A percentile compares a stretch with the other conserved stretches of the same genome.
These are phyloP conservation scores for Ivindomyrus marchei DNA, from an alignment of 2,113 vertebrate genomes.

Conservation along the genomic window DNA sequence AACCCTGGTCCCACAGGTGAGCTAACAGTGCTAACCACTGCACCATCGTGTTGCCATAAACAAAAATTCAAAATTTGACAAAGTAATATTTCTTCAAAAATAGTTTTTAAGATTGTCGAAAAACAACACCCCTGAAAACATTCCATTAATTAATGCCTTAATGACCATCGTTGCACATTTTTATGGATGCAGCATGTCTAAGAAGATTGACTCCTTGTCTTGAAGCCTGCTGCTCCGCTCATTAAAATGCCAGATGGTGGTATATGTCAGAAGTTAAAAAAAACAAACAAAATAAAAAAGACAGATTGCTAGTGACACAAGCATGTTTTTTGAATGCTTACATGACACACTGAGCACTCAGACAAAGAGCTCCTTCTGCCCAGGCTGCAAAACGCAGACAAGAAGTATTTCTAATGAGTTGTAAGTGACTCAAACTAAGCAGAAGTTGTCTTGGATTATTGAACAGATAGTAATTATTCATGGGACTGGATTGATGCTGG, in stretches of 20 bases:
- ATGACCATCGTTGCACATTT: neutral
- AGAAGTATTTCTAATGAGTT: neutral
- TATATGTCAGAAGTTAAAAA: neutral
- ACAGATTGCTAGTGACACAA: constrained; percentile 10
- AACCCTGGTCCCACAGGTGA: no score
- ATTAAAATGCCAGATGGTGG: constrained; percentile 9
- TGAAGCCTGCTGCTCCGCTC: constrained; percentile 6
- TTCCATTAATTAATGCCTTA: constrained; percentile 2
- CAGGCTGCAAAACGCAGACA: neutral
- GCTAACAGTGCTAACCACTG: no score
- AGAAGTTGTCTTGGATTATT: neutral
- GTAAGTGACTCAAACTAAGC: neutral
- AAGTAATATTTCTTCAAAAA: neutral
- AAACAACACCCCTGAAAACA: neutral
- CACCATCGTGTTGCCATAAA: no score
- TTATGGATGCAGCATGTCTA: neutral
- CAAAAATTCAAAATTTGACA: neutral
- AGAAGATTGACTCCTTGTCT: constrained; percentile 4
- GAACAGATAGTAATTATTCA: neutral
- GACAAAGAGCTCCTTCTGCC: neutral
- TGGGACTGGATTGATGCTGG: neutral
- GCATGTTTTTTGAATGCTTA: neutral
- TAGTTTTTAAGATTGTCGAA: neutral
- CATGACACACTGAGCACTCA: neutral
- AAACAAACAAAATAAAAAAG: constrained; percentile 8